Evolutionary conservation across 2,888 invertebrate species (phyloP), one percentile per base, ranked within the genome.

Genomic region (Volucella inflata): DNA sequence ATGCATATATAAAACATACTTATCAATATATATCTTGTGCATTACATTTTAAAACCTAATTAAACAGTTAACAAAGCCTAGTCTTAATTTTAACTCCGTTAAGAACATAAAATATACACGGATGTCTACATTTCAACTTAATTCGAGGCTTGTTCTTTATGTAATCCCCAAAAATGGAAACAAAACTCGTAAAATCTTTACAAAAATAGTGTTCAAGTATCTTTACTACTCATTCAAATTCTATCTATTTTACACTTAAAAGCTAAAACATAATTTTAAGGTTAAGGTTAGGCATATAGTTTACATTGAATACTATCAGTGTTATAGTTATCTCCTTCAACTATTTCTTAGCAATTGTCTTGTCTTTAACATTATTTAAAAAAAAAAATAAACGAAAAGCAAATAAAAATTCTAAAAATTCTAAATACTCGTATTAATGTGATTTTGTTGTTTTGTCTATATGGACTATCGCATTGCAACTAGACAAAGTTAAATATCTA

Each of bases 221-320:
- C n/a, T 71, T 38, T 60, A 51, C 42, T 60, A 46, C 38, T 46
- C 59, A 40, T 64, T 48, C 44, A 30, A n/a, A 55, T 64, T 57
- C 42, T 68, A 14, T 50, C 50, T 55, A 42, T 70, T 2, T 57
- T 71, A 72, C 46, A 72, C 59, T 65, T 79, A 79, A 8, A 16
- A 10, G 14, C 48, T 84, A 71, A 80, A 77, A 21, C 3, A 21
- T 21, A 50, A 70, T 78, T 60, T 65, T 75, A 21, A 30, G 6
- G 30, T 57, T 64, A 64, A 84, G 67, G 40, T 17, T 74, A 64
- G 44, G 62, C 62, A 48, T 75, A 74, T 42, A 81, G 55, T 74
- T 77, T 77, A 81, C 85, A 85, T 46, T 81, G 85, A 85, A 85
- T 85, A 85, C 85, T 85, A 81, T 81, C 81, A 85, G 85, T 85